These are phyloP conservation scores for Channallabes apus DNA, from an alignment of 2,797 vertebrate species.

Conservation along the genomic window DNA sequence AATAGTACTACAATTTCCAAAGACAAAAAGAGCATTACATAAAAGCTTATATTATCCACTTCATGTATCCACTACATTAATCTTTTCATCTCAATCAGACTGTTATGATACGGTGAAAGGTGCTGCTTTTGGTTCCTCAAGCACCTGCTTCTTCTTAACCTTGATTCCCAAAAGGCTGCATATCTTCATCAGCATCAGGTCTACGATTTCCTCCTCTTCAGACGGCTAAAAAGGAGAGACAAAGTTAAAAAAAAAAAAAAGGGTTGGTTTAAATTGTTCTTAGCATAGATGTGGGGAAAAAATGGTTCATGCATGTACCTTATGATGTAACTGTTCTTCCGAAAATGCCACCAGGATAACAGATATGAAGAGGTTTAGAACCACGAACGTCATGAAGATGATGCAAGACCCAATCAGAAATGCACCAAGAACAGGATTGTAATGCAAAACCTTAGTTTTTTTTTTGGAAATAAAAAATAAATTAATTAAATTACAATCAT, in stretches of 20 bases:
- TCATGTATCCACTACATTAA: not conserved
- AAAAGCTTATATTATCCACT: not conserved
- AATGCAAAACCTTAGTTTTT: slow-evolving; percentile 85
- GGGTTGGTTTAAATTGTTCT: not conserved
- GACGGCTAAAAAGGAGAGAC: slow-evolving; percentile 73
- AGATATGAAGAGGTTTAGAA: slow-evolving; percentile 95
- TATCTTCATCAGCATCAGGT: slow-evolving; percentile 88
- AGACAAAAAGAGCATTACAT: slow-evolving; percentile 10
- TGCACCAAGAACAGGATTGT: slow-evolving; percentile 87
- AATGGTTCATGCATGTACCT: slow-evolving; percentile 67
- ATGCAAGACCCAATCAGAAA: slow-evolving; percentile 95
- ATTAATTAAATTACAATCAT: not conserved
- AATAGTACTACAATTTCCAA: slow-evolving; percentile 7
- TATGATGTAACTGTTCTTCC: slow-evolving; percentile 88
- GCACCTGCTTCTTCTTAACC: slow-evolving; percentile 70
- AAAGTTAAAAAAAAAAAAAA: no score
- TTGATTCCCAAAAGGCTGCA: slow-evolving; percentile 86
- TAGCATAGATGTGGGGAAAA: not conserved
- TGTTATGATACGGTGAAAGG: slow-evolving; percentile 33
- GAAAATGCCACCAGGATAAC: slow-evolving; percentile 94
- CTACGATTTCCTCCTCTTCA: slow-evolving; percentile 89
- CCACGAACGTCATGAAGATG: slow-evolving; percentile 95
- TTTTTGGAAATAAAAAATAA: not conserved
- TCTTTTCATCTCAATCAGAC: not conserved
- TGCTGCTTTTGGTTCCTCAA: slow-evolving; percentile 34